Evolutionary conservation across 2,888 invertebrate genomes (phyloP).

Genomic region (Epirrhoe alternata): DNA sequence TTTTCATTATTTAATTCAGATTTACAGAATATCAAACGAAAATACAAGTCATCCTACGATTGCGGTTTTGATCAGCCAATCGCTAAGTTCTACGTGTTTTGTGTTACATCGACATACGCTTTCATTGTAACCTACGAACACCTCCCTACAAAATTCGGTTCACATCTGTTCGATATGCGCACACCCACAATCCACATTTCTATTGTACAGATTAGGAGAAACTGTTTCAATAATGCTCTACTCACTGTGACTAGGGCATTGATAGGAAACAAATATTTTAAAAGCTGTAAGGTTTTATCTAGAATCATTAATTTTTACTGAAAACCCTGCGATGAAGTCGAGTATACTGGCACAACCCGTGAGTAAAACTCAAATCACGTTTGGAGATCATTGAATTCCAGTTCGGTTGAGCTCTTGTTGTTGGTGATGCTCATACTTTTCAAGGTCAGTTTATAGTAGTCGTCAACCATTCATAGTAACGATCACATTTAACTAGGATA

Average conservation of each 20-base stretch:
- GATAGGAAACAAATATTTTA: neutral
- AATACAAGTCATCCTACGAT: constrained; percentile 65
- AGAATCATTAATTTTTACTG: too few species aligned
- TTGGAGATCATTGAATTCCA: too few species aligned
- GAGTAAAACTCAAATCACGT: too few species aligned
- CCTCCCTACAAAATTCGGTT: constrained; percentile 60
- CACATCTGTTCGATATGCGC: constrained; percentile 75
- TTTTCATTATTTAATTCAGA: neutral
- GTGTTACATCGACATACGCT: constrained; percentile 70
- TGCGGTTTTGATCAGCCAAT: constrained; percentile 70
- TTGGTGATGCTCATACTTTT: too few species aligned
- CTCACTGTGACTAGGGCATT: constrained; percentile 14
- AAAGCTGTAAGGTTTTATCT: too few species aligned
- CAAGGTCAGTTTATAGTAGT: too few species aligned
- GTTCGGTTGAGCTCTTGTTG: too few species aligned
- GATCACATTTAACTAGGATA: too few species aligned
- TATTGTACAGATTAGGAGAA: constrained; percentile 58
- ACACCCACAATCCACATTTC: constrained; percentile 77
- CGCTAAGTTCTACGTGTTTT: constrained; percentile 53
- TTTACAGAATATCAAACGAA: constrained; percentile 15
- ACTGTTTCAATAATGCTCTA: constrained; percentile 3
- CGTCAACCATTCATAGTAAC: too few species aligned
- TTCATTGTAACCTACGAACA: constrained; percentile 64
- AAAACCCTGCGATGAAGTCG: too few species aligned
- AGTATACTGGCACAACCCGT: too few species aligned